phyloP scores from a whole-genome alignment of 2,888 invertebrate species.

The Coronaproctus castanopsis region DNA sequence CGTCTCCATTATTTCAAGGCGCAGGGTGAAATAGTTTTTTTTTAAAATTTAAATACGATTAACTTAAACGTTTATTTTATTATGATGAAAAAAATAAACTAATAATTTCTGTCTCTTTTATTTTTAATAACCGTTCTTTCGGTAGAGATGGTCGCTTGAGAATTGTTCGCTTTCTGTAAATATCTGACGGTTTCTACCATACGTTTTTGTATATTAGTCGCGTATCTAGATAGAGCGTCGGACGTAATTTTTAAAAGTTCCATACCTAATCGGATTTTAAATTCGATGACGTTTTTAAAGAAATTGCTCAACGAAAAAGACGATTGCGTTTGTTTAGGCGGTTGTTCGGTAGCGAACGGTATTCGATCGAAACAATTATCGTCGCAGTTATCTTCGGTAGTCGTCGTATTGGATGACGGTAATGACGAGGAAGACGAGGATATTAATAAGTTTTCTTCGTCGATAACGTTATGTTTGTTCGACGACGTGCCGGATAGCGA shows the following conservation, averaged over 20 bases:
- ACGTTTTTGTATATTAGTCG: conserved; percentile 36
- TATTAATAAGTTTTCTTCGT: conserved; percentile 7
- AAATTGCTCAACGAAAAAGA: conserved; percentile 32
- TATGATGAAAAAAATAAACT: too few relatives aligned
- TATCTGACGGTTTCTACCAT: conserved; percentile 21
- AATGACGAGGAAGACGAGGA: conserved; percentile 2
- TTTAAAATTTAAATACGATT: too few relatives aligned
- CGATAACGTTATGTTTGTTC: conserved; percentile 6
- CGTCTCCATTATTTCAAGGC: too few relatives aligned
- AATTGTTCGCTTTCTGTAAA: conserved; percentile 14
- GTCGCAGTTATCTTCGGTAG: conserved; percentile 17
- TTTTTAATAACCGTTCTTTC: neutral
- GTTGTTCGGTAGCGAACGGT: neutral
- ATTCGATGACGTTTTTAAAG: conserved; percentile 40
- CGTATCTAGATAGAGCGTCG: conserved; percentile 41
- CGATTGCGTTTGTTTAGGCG: conserved; percentile 11
- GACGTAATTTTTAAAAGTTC: conserved; percentile 46
- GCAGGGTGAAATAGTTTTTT: too few relatives aligned
- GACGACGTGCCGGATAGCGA: neutral
- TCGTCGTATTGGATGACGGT: conserved; percentile 5
- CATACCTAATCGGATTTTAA: conserved; percentile 45
- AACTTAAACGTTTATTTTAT: too few relatives aligned
- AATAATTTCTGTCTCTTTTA: too few relatives aligned
- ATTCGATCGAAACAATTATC: conserved; percentile 2
- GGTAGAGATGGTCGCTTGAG: neutral